phyloP scores from a whole-genome alignment of 2,888 invertebrate species.

The Unio delphinus region DNA sequence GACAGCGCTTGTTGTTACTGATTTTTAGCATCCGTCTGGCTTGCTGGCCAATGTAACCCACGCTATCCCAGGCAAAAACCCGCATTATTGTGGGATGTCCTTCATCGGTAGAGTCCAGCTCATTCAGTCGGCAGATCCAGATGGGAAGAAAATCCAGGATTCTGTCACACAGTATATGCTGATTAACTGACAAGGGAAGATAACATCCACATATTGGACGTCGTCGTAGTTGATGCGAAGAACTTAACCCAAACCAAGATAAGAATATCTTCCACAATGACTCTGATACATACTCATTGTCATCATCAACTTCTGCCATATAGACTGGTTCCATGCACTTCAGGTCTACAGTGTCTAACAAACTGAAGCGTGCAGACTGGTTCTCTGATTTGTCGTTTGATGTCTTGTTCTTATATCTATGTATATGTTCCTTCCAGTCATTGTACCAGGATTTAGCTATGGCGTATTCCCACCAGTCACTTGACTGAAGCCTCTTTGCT shows the following conservation, averaged over 20 bases:
- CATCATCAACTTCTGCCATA: conserved; percentile 28
- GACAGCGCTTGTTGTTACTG: conserved; percentile 1
- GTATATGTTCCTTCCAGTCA: conserved; percentile 22
- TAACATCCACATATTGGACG: conserved; percentile 27
- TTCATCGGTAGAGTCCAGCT: conserved; percentile 13
- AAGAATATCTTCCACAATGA: conserved; percentile 46
- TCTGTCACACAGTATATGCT: conserved; percentile 19
- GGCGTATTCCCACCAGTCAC: conserved; percentile 41
- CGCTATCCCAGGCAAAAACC: conserved; percentile 31
- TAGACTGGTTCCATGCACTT: conserved; percentile 11
- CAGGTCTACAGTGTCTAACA: conserved; percentile 2
- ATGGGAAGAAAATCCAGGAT: conserved; percentile 25
- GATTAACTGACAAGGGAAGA: conserved; percentile 1
- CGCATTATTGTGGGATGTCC: conserved; percentile 4
- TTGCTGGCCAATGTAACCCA: conserved; percentile 23
- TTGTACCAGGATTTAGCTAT: conserved; percentile 43
- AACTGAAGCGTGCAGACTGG: neutral
- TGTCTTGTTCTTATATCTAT: neutral
- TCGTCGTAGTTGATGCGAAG: conserved; percentile 32
- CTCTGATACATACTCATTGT: conserved; percentile 48
- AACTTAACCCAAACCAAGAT: conserved; percentile 43
- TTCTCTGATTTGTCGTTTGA: neutral
- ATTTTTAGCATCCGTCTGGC: conserved; percentile 12
- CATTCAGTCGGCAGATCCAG: conserved; percentile 14
- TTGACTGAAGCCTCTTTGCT: neutral